phyloP scores from a whole-genome alignment of 2,888 invertebrate species.

The Neocrepidodera transversa region DNA sequence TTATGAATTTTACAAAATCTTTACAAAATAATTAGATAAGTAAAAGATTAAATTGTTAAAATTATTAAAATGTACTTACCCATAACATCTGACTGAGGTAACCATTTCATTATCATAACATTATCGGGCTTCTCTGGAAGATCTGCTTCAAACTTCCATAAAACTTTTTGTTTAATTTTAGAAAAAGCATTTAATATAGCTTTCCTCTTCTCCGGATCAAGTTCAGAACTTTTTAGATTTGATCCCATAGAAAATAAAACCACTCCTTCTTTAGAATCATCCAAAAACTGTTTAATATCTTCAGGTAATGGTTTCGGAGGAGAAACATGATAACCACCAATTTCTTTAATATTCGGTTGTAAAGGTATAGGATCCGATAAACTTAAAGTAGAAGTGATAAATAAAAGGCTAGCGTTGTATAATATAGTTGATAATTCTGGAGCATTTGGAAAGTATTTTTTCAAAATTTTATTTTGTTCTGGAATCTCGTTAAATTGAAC shows the following conservation, averaged over 20 bases:
- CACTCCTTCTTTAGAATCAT: constrained; percentile 64
- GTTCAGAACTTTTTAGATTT: constrained; percentile 64
- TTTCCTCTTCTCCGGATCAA: constrained; percentile 63
- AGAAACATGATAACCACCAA: constrained; percentile 64
- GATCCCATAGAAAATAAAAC: constrained; percentile 70
- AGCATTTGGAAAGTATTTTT: constrained; percentile 47
- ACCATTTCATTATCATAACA: constrained; percentile 55
- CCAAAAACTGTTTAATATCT: constrained; percentile 63
- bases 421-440: constrained; percentile 44
- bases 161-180: constrained; percentile 67
- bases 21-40: too few relatives aligned
- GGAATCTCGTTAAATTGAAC: constrained; percentile 9
- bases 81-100: constrained; percentile 51
- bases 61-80: too few relatives aligned
- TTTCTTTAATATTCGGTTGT: constrained; percentile 65
- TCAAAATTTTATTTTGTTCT: constrained; percentile 41
- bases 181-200: constrained; percentile 66
- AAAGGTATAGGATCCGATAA: constrained; percentile 62
- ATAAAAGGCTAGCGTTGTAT: constrained; percentile 50
- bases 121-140: constrained; percentile 54
- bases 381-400: constrained; percentile 61
- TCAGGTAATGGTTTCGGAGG: constrained; percentile 48
- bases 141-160: constrained; percentile 71
- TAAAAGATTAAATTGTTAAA: too few relatives aligned
- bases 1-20: too few relatives aligned